Evolutionary conservation across 2,113 vertebrate species (phyloP).

Genomic region (Cheilinus undulatus): DNA sequence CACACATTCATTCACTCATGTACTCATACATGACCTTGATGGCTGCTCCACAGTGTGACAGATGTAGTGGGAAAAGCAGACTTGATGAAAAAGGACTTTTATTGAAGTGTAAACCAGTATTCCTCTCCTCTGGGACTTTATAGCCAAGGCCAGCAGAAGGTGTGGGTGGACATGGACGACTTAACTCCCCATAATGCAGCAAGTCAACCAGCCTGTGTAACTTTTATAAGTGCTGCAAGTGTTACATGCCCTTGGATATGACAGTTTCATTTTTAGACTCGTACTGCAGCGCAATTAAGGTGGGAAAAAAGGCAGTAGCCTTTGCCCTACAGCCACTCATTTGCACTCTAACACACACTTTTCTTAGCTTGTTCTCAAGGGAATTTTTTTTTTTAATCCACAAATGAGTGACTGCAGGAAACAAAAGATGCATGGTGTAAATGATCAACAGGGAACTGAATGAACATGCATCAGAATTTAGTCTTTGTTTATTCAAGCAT

Average conservation of each 20-base stretch:
- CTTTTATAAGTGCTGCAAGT: constrained; percentile 52
- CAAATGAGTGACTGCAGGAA: not conserved
- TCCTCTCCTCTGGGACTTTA: constrained; percentile 56
- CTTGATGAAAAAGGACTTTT: constrained; percentile 68
- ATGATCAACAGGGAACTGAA: not conserved
- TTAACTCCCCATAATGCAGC: constrained; percentile 39
- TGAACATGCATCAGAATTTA: not conserved
- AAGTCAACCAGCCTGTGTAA: constrained; percentile 53
- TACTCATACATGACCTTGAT: constrained; percentile 52
- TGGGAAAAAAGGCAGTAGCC: constrained; percentile 14
- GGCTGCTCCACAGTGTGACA: constrained; percentile 17
- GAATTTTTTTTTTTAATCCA: constrained; percentile 2
- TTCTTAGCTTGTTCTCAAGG: not conserved
- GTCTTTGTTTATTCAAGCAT: not conserved
- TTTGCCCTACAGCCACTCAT: constrained; percentile 29
- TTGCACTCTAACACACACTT: constrained; percentile 5
- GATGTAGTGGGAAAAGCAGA: constrained; percentile 43
- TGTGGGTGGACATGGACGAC: constrained; percentile 60
- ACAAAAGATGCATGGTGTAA: not conserved
- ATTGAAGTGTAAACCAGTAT: constrained; percentile 63
- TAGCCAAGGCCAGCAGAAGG: constrained; percentile 49
- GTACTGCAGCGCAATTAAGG: constrained; percentile 43
- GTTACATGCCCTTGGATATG: constrained; percentile 52
- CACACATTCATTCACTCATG: constrained; percentile 17
- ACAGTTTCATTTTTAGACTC: constrained; percentile 35